These are phyloP conservation scores for Limanda limanda DNA, from an alignment of 2,113 vertebrate genomes.

Conservation along the genomic window DNA sequence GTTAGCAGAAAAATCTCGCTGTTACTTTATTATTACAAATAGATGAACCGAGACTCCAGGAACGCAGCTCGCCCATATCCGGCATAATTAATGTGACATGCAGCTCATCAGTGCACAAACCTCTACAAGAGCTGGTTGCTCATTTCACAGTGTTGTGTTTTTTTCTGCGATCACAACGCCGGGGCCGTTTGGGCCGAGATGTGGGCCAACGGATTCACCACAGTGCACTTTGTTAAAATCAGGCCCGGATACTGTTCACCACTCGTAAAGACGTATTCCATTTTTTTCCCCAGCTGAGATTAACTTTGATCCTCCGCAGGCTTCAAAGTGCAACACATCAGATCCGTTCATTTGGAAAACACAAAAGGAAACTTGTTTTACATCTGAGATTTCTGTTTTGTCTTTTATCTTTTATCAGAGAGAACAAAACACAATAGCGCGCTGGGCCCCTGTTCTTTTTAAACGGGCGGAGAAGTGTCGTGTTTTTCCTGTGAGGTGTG, in stretches of 20 bases:
- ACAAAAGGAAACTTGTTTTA: constrained; percentile 46
- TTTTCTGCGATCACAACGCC: constrained; percentile 53
- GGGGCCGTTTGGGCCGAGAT: constrained; percentile 35
- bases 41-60: constrained; percentile 67
- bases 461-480: constrained; percentile 9
- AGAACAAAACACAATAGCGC: background rate
- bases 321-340: constrained; percentile 52
- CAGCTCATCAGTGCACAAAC: constrained; percentile 66
- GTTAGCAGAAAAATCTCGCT: constrained; percentile 53
- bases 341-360: constrained; percentile 54
- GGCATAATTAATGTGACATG: constrained; percentile 78
- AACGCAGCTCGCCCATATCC: constrained; percentile 53
- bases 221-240: constrained; percentile 60
- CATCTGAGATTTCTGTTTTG: constrained; percentile 27
- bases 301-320: constrained; percentile 63
- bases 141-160: constrained; percentile 51
- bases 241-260: constrained; percentile 55
- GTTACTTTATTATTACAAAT: constrained; percentile 77
- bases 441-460: constrained; percentile 1
- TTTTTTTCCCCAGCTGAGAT: constrained; percentile 24
- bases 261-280: constrained; percentile 28
- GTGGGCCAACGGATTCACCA: constrained; percentile 69
- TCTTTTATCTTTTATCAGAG: background rate
- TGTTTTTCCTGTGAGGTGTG: constrained; percentile 21
- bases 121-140: constrained; percentile 57